Conservation (phyloP, 2,113 vertebrate species). For the Brachyhypopomus gauderio region DNA sequence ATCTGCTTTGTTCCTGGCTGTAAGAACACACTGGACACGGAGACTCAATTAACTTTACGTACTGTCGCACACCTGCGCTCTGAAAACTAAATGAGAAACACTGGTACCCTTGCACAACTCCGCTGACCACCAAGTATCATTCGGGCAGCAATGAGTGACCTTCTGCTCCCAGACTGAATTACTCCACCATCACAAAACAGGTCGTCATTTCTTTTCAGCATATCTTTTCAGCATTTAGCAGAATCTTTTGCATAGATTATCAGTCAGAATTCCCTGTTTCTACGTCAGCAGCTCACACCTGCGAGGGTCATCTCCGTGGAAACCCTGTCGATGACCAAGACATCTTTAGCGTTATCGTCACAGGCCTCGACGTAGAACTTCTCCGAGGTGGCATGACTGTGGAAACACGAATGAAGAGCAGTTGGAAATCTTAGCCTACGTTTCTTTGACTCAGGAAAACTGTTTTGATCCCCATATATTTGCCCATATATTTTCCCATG, state of each 20-base stretch:
- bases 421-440: neutral
- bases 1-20: no score
- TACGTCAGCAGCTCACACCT: conserved; percentile 72
- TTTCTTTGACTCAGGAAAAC: neutral
- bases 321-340: conserved; percentile 90
- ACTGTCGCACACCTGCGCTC: no score
- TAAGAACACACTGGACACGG: no score
- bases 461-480: neutral
- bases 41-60: no score
- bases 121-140: no score
- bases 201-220: neutral
- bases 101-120: no score
- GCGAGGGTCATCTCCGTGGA: conserved; percentile 95
- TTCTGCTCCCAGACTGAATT: no score
- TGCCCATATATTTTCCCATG: neutral
- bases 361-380: conserved; percentile 97
- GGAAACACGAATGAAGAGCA: neutral
- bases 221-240: neutral
- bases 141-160: no score
- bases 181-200: no score
- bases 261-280: neutral
- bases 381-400: conserved; percentile 90
- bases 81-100: no score
- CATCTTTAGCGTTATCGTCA: conserved; percentile 88
- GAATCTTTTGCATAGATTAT: neutral